phyloP scores from a whole-genome alignment of 2,797 vertebrate species.

The Sarcophilus harrisii region DNA sequence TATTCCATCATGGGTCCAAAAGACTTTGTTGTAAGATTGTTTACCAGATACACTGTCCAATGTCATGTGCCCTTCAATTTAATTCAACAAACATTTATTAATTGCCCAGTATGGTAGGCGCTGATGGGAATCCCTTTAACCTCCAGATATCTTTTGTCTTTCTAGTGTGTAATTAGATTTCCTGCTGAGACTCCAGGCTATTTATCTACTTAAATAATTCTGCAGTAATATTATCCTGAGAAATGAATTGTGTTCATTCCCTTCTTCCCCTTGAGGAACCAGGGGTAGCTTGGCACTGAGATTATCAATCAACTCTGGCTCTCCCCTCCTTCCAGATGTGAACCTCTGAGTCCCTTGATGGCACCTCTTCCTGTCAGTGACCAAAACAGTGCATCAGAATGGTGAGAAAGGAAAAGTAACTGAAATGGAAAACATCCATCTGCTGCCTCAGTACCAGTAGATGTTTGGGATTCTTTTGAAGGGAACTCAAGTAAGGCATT shows the following conservation, averaged over 20 bases:
- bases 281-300: slow-evolving; percentile 2
- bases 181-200: slow-evolving; percentile 17
- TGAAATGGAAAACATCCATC: slow-evolving; percentile 71
- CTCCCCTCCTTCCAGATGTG: not conserved
- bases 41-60: not conserved
- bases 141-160: slow-evolving; percentile 25
- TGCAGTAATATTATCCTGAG: slow-evolving; percentile 53
- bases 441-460: slow-evolving; percentile 27
- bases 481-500: slow-evolving; percentile 58
- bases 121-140: slow-evolving; percentile 39
- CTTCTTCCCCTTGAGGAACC: not conserved
- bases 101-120: not conserved
- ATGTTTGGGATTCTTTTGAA: slow-evolving; percentile 61
- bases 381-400: slow-evolving; percentile 11
- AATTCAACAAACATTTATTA: not conserved
- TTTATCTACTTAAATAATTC: slow-evolving; percentile 27
- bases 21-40: slow-evolving; percentile 23
- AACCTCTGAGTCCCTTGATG: slow-evolving; percentile 7
- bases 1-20: slow-evolving; percentile 26
- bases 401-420: slow-evolving; percentile 20
- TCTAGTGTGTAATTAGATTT: slow-evolving; percentile 51
- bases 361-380: slow-evolving; percentile 8
- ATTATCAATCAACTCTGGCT: not conserved
- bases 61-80: not conserved
- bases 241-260: slow-evolving; percentile 54